Evolutionary conservation across 92 coral and sea anemone species (phyloP), one percentile per base, ranked within the genome.

Genomic region (Phenganax stokvisi): DNA sequence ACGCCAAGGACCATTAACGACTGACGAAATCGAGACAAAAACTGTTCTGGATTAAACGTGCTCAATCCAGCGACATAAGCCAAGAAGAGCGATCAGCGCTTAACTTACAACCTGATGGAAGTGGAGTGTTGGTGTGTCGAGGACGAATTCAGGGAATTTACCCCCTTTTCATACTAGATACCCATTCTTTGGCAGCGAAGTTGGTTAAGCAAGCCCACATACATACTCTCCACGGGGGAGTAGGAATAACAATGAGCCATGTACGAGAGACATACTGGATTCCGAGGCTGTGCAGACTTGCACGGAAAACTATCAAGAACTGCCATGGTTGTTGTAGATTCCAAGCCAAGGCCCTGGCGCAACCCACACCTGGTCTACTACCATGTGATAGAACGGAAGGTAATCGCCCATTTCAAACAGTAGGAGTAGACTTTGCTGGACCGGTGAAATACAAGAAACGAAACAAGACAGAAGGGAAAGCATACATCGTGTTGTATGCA

Each of bases 191-290:
- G 66, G 80, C 88, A 13, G 51, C 64, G 66, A 85, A 85, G 72
- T 84, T 81, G 7, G 88, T 85, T 10, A 81, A 85, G 73, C 57
- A 77, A 56, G 60, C 17, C 3, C 90, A 88, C 72, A 77, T 59
- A 2, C 88, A 85, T 51, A 88, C 88, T 51, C 80, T 88, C 17
- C 88, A 87, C 64, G 88, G 88, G 4, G 88, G 90, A 25, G 84
- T 87, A 12, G 59, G 83, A 6, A 77, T 87, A 56, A 87, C 86
- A 29, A 87, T 85, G 88, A 88, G 83, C 30, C 83, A 87, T 15
- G 59, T 80, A 20, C 86, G 86, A 6, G 90, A 87, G 52, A 54
- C 59, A 6, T 85, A 85, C 79, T 87, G 90, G 90, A 83, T 81
- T 17, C 88, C 88, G 28, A 84, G 58, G 0, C 84, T 88, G 63